Percentiles rank a stretch among this genome's conserved stretches.
These are phyloP conservation scores for Silvanus unidentatus DNA, from an alignment of 2,888 invertebrate species.

Conservation along the genomic window DNA sequence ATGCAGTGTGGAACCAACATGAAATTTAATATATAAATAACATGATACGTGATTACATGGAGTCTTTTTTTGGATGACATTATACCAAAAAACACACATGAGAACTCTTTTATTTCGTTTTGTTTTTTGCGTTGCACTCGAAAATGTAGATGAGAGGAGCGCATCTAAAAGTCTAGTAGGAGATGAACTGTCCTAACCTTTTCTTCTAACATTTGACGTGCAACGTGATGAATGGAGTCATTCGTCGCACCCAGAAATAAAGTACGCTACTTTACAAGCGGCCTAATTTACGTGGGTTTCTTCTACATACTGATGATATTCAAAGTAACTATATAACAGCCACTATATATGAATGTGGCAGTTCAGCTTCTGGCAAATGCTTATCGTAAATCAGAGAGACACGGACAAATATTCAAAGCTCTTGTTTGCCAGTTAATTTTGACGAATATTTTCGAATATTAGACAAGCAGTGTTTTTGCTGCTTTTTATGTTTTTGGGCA, in stretches of 20 bases:
- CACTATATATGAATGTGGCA: conserved; percentile 2
- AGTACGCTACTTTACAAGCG: conserved; percentile 31
- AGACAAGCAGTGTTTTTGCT: no score
- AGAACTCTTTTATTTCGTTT: not conserved
- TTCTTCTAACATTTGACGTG: conserved; percentile 26
- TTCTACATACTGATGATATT: conserved; percentile 18
- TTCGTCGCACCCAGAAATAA: conserved; percentile 33
- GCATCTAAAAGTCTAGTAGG: conserved; percentile 10
- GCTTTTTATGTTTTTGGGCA: no score
- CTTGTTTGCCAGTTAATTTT: conserved; percentile 32
- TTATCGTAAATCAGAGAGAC: conserved; percentile 34
- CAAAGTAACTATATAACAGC: conserved; percentile 11
- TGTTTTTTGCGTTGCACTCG: not conserved
- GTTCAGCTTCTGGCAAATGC: conserved; percentile 25
- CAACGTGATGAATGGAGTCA: conserved; percentile 32
- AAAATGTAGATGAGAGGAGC: not conserved
- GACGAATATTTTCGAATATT: conserved; percentile 27
- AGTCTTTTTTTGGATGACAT: not conserved
- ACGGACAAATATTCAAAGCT: conserved; percentile 28
- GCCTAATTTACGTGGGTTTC: conserved; percentile 31
- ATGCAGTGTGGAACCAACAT: not conserved
- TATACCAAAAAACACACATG: conserved; percentile 1
- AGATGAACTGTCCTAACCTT: conserved; percentile 25
- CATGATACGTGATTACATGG: conserved; percentile 1
- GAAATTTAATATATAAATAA: conserved; percentile 2